Conservation (phyloP, 2,888 invertebrate genomes). For the Hylaea fasciaria region DNA sequence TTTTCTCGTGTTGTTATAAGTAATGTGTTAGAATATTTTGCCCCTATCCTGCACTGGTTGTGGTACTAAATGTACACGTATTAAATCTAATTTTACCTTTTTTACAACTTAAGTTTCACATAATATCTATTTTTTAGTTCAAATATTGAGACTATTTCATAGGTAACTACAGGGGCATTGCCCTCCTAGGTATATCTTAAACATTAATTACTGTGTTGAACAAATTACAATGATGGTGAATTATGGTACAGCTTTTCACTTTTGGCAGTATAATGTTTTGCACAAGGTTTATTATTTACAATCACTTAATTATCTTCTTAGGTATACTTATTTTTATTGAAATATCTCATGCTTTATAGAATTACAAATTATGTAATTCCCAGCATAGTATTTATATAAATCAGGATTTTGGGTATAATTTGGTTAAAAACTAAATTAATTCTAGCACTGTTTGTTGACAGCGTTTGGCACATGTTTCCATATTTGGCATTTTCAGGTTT, state of each 20-base stretch:
- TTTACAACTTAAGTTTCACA: background rate
- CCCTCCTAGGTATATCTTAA: too few relatives aligned
- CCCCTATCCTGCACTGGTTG: background rate
- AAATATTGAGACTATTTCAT: too few relatives aligned
- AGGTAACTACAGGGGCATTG: too few relatives aligned
- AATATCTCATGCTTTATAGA: background rate
- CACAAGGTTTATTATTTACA: constrained; percentile 7
- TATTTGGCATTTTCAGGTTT: constrained; percentile 16
- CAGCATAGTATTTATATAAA: background rate
- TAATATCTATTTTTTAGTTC: background rate
- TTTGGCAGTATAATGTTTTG: constrained; percentile 30
- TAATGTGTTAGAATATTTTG: background rate
- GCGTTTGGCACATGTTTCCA: constrained; percentile 6
- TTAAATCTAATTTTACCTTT: constrained; percentile 8
- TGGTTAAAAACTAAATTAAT: background rate
- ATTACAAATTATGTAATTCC: background rate
- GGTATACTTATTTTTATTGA: constrained; percentile 1
- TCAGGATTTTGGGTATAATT: background rate
- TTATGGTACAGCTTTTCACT: constrained; percentile 3
- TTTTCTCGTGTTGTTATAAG: background rate
- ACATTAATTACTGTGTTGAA: too few relatives aligned
- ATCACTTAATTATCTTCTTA: background rate
- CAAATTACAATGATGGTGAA: too few relatives aligned
- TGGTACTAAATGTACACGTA: background rate
- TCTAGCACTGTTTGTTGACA: too few relatives aligned